Base-by-base conservation (phyloP, 2,888 invertebrate species). In the Noctuana brunneofusca region DNA sequence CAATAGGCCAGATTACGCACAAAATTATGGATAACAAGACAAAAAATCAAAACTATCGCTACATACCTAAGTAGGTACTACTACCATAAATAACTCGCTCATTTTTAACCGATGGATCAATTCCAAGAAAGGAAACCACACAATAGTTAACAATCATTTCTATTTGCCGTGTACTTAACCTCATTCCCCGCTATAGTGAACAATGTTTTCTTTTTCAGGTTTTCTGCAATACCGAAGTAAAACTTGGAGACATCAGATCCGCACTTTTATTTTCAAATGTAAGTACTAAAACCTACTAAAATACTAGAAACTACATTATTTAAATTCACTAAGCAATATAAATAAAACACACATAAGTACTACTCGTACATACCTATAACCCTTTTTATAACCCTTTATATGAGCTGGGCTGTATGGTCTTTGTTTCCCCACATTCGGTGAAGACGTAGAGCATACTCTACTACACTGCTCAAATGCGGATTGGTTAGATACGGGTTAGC, bases 131-230 rank as follows among this genome's bases (percentile, higher is more conserved):
- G 2, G 9, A 27, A 27, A 8, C 27, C 3, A 12, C 12, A 11
- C 3, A 32, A 32, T 32, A 12, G 32, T 12, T 32, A 32, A 32
- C 32, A 32, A 32, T 32, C 32, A 32, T 32, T 8, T 5, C 32
- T 11, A 12, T 32, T 32, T 32, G 32, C 12, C n/a, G 12, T 12
- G 11, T 35, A 35, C 35, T 32, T 32, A 32, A 12, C 9, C 35
- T 9, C 35, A 35, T 35, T 35, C 3, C 67, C 69, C 66, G 69
- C 68, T 69, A 67, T 67, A 66, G 64, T 67, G 66, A 14, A 30
- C 24, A 49, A 4, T 11, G 11, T 35, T 35, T 35, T 35, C 35
- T 35, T 35, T 35, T 35, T 35, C 35, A 35, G 35, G 11, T 35
- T 35, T 35, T 35, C 35, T n/a, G 35, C 4, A 35, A 35, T 3